Conservation (phyloP, 2,797 vertebrate species). For the Acipenser transmontanus region DNA sequence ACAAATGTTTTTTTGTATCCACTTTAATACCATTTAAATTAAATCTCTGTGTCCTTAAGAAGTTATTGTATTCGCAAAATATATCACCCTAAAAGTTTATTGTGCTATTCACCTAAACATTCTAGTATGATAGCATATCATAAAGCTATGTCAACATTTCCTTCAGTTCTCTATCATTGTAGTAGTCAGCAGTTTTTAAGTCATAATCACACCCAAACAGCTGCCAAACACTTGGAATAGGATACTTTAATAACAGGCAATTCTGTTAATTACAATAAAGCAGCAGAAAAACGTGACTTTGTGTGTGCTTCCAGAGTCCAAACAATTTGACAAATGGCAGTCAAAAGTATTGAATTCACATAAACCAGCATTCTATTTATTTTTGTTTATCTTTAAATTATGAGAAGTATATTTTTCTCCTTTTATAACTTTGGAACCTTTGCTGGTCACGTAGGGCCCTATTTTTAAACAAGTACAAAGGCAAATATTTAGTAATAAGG, state of each 20-base stretch:
- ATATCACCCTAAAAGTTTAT: background rate
- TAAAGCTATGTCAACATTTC: background rate
- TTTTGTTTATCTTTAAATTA: no score
- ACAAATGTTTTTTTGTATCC: no score
- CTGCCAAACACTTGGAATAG: constrained; percentile 7
- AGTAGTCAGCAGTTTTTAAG: constrained; percentile 12
- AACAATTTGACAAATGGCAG: constrained; percentile 20
- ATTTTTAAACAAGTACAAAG: no score
- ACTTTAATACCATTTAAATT: no score
- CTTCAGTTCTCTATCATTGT: background rate
- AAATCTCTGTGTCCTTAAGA: no score
- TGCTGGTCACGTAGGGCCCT: no score
- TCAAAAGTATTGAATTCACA: background rate
- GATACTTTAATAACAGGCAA: constrained; percentile 8
- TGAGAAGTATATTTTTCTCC: no score
- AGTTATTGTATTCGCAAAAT: no score
- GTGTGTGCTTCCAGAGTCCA: constrained; percentile 14
- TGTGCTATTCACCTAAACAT: background rate
- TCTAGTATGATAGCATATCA: background rate
- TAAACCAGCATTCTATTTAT: background rate
- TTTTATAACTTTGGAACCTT: no score
- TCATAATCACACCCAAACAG: constrained; percentile 4
- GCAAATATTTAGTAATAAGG: no score
- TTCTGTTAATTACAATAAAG: constrained; percentile 17
- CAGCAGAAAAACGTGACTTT: constrained; percentile 2